A percentile compares a stretch with the other conserved stretches of the same genome.
These are phyloP conservation scores for Dasypus novemcinctus DNA, from an alignment of 2,113 vertebrate species.

Conservation along the genomic window DNA sequence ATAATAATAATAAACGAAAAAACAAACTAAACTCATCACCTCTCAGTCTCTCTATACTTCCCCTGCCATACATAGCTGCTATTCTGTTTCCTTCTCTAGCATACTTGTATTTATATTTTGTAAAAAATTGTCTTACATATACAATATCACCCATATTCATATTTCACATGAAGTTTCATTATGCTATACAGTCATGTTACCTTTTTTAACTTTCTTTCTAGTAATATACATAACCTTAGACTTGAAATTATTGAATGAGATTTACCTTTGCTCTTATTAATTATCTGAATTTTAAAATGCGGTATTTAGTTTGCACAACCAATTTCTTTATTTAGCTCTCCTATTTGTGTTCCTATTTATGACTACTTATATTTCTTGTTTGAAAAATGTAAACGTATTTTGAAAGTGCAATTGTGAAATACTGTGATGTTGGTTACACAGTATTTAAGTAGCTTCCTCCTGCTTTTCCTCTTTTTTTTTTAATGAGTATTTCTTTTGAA, in stretches of 20 bases:
- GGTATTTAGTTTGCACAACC: not conserved
- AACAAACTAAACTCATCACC: too few relatives aligned
- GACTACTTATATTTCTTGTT: not conserved
- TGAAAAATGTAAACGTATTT: conserved; percentile 38
- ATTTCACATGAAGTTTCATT: too few relatives aligned
- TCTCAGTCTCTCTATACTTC: too few relatives aligned
- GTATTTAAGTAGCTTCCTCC: not conserved
- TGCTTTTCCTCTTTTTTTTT: not conserved
- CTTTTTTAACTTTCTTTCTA: too few relatives aligned
- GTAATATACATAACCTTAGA: not conserved
- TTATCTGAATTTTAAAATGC: conserved; percentile 9
- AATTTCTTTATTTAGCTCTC: conserved; percentile 16
- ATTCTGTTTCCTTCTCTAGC: too few relatives aligned
- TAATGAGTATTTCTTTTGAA: not conserved
- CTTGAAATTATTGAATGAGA: conserved; percentile 27
- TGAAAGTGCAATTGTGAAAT: conserved; percentile 21
- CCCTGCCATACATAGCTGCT: too few relatives aligned
- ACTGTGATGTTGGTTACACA: not conserved
- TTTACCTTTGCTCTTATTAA: not conserved
- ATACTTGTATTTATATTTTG: too few relatives aligned
- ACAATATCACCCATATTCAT: too few relatives aligned
- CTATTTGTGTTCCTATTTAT: not conserved
- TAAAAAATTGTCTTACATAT: too few relatives aligned
- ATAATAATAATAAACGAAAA: too few relatives aligned
- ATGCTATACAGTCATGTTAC: too few relatives aligned